Evolutionary conservation across 1,140 invertebrate species (phyloP), one percentile per base, ranked within the genome.

Genomic region (Drosophila quadrilineata): DNA sequence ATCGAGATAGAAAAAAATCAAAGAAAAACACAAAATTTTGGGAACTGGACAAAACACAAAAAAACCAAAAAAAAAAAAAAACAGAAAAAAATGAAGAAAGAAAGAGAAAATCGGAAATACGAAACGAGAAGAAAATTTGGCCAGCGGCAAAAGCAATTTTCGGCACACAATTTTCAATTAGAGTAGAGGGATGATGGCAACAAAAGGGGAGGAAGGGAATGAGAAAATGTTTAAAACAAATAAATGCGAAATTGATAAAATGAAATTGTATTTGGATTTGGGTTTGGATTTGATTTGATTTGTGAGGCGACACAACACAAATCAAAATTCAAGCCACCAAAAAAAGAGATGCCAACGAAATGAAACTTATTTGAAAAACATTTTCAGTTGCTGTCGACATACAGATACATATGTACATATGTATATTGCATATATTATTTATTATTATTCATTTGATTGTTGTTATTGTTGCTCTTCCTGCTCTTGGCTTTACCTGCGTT

Each of bases 271-370:
- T 45, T 45, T n/a, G n/a, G 31, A 41, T 71, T 74, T 74, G 63
- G 69, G 79, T 77, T 74, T n/a, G n/a, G n/a, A n/a, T n/a, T 82
- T 82, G 63, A 80, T 84, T 80, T 84, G 66, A 84, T 80, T 82
- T 64, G 58, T 54, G 58, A 60, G 56, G 31, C 48, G 57, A 57
- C 46, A 62, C 52, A 75, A 63, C 54, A 40, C n/a, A 46, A 38
- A 56, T 33, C 56, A 52, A 52, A 57, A 46, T 45, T 22, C 58
- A 45, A 45, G 10, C 36, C 16, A 40, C 36, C 12, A 17, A 40
- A 33, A 24, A 35, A 10, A 16, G 33, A 35, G 16, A 31, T 6
- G 4, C 12, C 9, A 35, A 26, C n/a, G 24, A 49, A 28, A 14
- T 21, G 12, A 40, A 49, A 45, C 17, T 28, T 19, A 67, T 40